Evolutionary conservation across 2,888 invertebrate genomes (phyloP), one percentile per base, ranked within the genome.

Genomic region (Sclerodermus sp.): DNA sequence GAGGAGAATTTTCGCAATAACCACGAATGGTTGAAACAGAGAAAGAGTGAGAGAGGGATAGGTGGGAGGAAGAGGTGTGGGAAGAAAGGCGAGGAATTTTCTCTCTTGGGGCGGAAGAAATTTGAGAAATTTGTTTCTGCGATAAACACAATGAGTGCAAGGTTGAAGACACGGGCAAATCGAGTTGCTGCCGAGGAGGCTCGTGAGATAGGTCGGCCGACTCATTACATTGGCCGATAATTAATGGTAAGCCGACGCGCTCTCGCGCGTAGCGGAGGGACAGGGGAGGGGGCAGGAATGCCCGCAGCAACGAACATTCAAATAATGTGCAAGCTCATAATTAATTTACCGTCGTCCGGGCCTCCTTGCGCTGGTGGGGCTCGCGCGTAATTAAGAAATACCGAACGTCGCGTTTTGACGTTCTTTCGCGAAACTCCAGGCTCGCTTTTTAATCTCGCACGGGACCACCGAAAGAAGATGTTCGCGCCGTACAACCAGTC

Each of bases 291-390:
- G 16, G 32, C 48, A 49, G 47, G 52, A 45, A 44, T 23, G 23
- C 23, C 42, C 23, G 42, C 53, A 37, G 41, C 46, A 15, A 39
- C 46, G 45, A 49, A 45, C 62, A 59, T 60, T 57, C 66, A 60
- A 70, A 70, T 68, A 68, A 69, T 67, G 59, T 65, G 68, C 67
- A 66, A 65, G 62, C 62, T 68, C 67, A 58, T 72, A 67, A 69
- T 69, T 66, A 66, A 71, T 71, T 67, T 60, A 62, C 59, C 57
- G 49, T 56, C 57, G 53, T 46, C 47, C 49, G 46, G 46, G 53
- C 23, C 23, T 23, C 23, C 23, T 8, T 23, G 3, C 23, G 23
- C 23, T 23, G 49, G 58, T 58, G 46, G 42, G 39, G 32, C 54
- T 51, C 49, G 45, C 42, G 38, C 45, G 58, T 67, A 70, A 70